Evolutionary conservation across 53 echinoderm and acorn worm genomes (phyloP).

Genomic region (Arbacia lixula): DNA sequence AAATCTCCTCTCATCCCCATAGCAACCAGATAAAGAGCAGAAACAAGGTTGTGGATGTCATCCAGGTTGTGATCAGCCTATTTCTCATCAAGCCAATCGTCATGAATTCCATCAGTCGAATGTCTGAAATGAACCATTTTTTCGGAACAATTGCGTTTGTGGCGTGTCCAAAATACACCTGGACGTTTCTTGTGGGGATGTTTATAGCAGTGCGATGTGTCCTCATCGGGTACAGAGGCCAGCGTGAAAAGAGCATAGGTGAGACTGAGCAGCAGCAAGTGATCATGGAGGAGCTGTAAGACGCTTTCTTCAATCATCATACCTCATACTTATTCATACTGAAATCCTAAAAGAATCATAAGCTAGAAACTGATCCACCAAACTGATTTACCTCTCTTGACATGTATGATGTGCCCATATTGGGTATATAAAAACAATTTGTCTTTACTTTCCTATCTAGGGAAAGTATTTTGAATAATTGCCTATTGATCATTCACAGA

Average conservation of each 20-base stretch:
- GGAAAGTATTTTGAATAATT: too few relatives aligned
- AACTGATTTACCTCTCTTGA: too few relatives aligned
- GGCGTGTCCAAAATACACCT: constrained; percentile 72
- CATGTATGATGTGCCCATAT: too few relatives aligned
- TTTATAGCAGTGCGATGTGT: constrained; percentile 35
- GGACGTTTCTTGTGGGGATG: constrained; percentile 58
- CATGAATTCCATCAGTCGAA: background rate
- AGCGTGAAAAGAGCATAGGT: background rate
- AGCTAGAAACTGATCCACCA: too few relatives aligned
- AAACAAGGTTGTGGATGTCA: constrained; percentile 3
- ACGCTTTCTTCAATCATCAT: too few relatives aligned
- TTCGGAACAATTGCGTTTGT: constrained; percentile 75
- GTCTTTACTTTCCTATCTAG: too few relatives aligned
- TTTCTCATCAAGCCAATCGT: constrained; percentile 28
- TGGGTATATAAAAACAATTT: too few relatives aligned
- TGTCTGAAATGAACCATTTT: constrained; percentile 8
- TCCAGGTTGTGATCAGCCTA: constrained; percentile 7
- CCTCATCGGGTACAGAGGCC: constrained; percentile 9
- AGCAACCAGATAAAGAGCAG: constrained; percentile 22
- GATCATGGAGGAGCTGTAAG: too few relatives aligned
- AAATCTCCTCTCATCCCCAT: background rate
- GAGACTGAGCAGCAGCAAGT: too few relatives aligned
- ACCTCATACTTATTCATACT: too few relatives aligned
- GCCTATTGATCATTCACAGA: too few relatives aligned
- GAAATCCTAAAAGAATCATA: too few relatives aligned